A percentile compares a stretch with the other conserved stretches of the same genome.
phyloP scores from a whole-genome alignment of 2,797 vertebrate species.

The Picus viridis region DNA sequence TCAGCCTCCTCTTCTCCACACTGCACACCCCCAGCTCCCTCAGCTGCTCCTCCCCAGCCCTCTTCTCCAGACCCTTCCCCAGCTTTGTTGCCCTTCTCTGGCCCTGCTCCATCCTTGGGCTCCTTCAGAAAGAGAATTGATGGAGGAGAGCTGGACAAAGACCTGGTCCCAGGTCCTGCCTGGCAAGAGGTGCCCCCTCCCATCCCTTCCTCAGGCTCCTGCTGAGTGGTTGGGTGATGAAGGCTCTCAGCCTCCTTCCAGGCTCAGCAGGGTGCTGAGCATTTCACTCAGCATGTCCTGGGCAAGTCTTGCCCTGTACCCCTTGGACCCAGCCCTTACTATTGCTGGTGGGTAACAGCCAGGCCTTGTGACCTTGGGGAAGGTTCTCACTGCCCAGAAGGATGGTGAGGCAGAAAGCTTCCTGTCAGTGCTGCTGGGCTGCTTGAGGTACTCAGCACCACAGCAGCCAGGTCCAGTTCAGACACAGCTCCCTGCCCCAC shows the following conservation, averaged over 20 bases:
- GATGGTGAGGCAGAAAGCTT: neutral
- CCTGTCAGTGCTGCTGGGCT: neutral
- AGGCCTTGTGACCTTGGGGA: neutral
- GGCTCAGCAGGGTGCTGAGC: rapidly evolving
- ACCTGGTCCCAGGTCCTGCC: neutral
- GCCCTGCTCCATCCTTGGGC: neutral
- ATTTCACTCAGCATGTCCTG: neutral
- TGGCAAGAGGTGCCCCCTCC: neutral
- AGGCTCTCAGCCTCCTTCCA: neutral
- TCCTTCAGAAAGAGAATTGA: neutral
- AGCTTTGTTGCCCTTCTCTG: no score
- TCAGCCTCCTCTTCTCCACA: no score
- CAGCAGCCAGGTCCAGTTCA: neutral
- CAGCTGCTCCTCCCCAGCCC: no score
- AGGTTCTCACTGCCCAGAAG: neutral
- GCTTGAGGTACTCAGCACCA: neutral
- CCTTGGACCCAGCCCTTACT: neutral
- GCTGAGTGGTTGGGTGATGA: neutral
- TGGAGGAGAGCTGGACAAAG: neutral
- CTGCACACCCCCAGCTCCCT: no score
- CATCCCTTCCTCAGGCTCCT: rapidly evolving
- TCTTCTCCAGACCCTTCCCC: no score
- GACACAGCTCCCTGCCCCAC: neutral
- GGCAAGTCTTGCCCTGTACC: neutral
- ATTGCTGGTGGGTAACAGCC: neutral